These are phyloP conservation scores for Tenthredo mesomela DNA, from an alignment of 2,888 invertebrate species.

Conservation along the genomic window DNA sequence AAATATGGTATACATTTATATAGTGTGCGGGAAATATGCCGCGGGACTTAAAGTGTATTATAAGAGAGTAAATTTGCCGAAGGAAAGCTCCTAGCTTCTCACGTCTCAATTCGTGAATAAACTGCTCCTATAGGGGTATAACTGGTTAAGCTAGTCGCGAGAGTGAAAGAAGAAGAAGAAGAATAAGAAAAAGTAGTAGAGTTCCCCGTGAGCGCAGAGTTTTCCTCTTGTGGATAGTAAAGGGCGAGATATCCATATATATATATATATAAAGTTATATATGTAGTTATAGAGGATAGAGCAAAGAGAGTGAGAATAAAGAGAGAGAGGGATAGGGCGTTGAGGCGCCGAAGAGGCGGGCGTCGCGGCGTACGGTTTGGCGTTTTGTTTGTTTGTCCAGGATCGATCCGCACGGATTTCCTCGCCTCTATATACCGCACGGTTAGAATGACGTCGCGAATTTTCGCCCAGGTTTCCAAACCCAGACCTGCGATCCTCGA, in stretches of 20 bases:
- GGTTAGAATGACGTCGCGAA: constrained; percentile 64
- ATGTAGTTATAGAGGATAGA: background rate
- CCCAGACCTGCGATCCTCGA: constrained; percentile 14
- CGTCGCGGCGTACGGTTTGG: constrained; percentile 44
- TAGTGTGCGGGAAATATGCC: too few relatives aligned
- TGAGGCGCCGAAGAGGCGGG: constrained; percentile 52
- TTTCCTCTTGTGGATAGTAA: background rate
- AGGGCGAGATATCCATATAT: background rate
- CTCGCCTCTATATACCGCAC: constrained; percentile 65
- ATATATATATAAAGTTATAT: constrained; percentile 1
- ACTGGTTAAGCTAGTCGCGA: constrained; percentile 29
- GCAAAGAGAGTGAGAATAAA: constrained; percentile 34
- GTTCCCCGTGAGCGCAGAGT: background rate
- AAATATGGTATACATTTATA: too few relatives aligned
- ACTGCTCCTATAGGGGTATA: constrained; percentile 16
- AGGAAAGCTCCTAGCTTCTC: background rate
- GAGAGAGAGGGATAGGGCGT: constrained; percentile 37
- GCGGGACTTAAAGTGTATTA: background rate
- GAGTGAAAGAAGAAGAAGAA: background rate
- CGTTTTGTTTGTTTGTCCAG: constrained; percentile 54
- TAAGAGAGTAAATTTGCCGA: background rate
- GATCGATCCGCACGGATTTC: constrained; percentile 73
- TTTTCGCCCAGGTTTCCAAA: constrained; percentile 65
- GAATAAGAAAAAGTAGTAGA: background rate
- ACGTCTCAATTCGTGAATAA: constrained; percentile 43